These are phyloP conservation scores for Lycocerus yunnanus DNA, from an alignment of 2,888 invertebrate species.

Conservation along the genomic window DNA sequence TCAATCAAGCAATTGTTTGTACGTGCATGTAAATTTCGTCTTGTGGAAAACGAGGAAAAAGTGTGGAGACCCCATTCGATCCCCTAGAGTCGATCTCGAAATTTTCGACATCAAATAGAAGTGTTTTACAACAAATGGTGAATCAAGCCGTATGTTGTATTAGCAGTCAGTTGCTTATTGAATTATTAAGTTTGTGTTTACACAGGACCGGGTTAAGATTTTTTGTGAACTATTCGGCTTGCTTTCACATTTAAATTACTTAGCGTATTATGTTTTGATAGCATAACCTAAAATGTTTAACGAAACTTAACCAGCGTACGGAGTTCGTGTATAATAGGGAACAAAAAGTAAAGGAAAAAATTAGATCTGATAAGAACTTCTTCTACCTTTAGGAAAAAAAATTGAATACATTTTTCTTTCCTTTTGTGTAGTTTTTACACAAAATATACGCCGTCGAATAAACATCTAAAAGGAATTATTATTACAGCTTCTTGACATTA, in stretches of 20 bases:
- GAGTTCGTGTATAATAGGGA: background rate
- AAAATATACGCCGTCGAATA: background rate
- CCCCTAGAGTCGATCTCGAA: background rate
- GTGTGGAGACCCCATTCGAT: background rate
- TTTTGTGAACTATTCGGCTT: background rate
- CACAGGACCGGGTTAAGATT: background rate
- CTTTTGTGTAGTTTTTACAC: background rate
- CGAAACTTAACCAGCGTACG: background rate
- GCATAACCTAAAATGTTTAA: background rate
- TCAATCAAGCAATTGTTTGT: too few species aligned
- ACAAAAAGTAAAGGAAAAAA: background rate
- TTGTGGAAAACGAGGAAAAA: background rate
- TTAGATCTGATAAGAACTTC: background rate
- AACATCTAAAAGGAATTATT: background rate
- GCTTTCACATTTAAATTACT: background rate
- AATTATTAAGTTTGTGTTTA: background rate
- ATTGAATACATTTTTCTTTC: background rate
- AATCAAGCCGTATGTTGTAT: background rate
- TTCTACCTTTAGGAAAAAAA: background rate
- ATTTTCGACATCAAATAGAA: background rate
- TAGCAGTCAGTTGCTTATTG: background rate
- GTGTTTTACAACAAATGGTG: background rate
- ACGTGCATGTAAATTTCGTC: too few species aligned
- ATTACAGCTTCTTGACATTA: background rate
- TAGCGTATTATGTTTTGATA: background rate